These are phyloP conservation scores for Maniola jurtina DNA, from an alignment of 1,140 invertebrate species.

Conservation along the genomic window DNA sequence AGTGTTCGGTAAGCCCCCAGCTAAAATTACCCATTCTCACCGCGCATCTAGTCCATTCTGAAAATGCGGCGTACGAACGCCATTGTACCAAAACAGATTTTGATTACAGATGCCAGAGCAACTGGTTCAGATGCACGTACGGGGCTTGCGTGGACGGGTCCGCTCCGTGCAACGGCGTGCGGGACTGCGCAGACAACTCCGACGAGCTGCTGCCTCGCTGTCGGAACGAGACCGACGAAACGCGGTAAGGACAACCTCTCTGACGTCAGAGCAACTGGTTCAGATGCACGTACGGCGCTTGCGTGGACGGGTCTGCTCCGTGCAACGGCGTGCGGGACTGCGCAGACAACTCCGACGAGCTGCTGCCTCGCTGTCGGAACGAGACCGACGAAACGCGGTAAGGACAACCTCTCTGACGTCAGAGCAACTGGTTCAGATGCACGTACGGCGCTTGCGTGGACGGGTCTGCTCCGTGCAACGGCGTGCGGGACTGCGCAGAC, in stretches of 20 bases:
- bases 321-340: constrained; percentile 63
- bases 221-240: constrained; percentile 38
- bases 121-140: constrained; percentile 77
- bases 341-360: constrained; percentile 55
- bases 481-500: constrained; percentile 49
- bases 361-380: constrained; percentile 47
- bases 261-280: constrained; percentile 71
- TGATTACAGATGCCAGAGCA: constrained; percentile 56
- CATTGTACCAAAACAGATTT: no score
- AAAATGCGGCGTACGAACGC: no score
- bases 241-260: constrained; percentile 27
- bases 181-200: constrained; percentile 55
- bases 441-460: constrained; percentile 83
- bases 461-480: constrained; percentile 78
- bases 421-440: constrained; percentile 72
- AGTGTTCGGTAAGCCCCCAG: no score
- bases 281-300: constrained; percentile 81
- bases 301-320: constrained; percentile 81
- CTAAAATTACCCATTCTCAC: no score
- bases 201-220: constrained; percentile 53
- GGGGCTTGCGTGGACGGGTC: constrained; percentile 83
- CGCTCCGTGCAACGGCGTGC: constrained; percentile 74
- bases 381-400: constrained; percentile 36
- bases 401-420: constrained; percentile 48
- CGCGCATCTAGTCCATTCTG: no score